A percentile compares a stretch with the other conserved stretches of the same genome.
phyloP scores from a whole-genome alignment of 2,797 vertebrate genomes.

The Peromyscus attwateri region DNA sequence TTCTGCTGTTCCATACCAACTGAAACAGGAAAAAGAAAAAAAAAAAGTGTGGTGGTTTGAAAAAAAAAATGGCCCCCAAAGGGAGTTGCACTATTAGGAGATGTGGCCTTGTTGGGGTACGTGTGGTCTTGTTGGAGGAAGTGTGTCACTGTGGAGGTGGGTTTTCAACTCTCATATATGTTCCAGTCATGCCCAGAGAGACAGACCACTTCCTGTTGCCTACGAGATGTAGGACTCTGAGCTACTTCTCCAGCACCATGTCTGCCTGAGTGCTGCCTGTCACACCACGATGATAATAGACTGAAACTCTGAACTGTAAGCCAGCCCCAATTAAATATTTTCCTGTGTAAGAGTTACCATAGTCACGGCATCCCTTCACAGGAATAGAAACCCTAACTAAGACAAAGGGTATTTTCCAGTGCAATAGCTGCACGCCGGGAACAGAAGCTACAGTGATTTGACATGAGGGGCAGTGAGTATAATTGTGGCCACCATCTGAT shows the following conservation, averaged over 20 bases:
- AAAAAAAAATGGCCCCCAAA: neutral
- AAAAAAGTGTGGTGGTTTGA: neutral
- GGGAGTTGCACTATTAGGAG: neutral
- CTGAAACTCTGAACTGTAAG: neutral
- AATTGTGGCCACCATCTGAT: neutral
- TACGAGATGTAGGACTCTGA: neutral
- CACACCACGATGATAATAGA: neutral
- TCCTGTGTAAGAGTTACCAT: neutral
- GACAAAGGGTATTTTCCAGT: neutral
- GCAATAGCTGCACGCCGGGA: neutral
- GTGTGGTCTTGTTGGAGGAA: neutral
- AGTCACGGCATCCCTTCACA: neutral
- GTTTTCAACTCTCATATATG: neutral
- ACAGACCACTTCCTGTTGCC: neutral
- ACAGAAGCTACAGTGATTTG: neutral
- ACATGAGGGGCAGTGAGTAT: neutral
- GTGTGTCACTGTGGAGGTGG: neutral
- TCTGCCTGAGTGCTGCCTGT: neutral
- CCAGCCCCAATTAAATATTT: neutral
- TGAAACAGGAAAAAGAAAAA: neutral
- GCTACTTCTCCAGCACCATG: neutral
- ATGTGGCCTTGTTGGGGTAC: neutral
- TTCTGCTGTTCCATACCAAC: neutral
- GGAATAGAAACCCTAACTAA: neutral
- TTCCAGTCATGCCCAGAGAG: neutral